Evolutionary conservation across 2,113 vertebrate genomes (phyloP).

Genomic region (Apus apus): DNA sequence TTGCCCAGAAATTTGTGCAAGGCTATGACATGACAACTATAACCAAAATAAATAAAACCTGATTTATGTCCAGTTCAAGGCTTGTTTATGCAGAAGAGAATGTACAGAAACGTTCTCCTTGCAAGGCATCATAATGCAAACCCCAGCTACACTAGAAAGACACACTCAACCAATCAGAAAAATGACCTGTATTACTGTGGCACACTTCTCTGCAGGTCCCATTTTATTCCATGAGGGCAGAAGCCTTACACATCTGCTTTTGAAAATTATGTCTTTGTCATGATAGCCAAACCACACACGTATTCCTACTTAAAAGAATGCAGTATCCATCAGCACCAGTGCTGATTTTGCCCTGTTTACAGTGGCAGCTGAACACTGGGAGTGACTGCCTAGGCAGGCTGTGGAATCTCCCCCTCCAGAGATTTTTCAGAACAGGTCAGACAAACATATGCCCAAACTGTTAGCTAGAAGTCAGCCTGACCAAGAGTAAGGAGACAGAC

Average conservation of each 20-base stretch:
- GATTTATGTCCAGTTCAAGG: background rate
- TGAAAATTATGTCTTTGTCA: background rate
- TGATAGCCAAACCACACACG: background rate
- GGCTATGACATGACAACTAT: rapidly evolving
- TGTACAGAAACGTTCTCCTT: background rate
- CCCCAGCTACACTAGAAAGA: background rate
- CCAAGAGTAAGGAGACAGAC: background rate
- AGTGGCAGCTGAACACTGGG: background rate
- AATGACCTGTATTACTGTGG: background rate
- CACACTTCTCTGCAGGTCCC: background rate
- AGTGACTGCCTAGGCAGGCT: background rate
- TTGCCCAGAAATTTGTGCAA: background rate
- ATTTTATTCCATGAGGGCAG: background rate
- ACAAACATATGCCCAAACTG: background rate
- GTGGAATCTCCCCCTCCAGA: background rate
- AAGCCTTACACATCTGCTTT: background rate
- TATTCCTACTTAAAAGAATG: background rate
- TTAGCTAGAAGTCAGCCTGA: background rate
- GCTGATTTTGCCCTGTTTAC: background rate
- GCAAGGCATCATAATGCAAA: background rate
- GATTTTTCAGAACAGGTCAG: background rate
- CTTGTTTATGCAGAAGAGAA: background rate
- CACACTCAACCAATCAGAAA: background rate
- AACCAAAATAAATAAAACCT: background rate
- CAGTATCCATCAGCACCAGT: background rate